Evolutionary conservation across 2,888 invertebrate species (phyloP).

Genomic region (Colostygia pectinataria): DNA sequence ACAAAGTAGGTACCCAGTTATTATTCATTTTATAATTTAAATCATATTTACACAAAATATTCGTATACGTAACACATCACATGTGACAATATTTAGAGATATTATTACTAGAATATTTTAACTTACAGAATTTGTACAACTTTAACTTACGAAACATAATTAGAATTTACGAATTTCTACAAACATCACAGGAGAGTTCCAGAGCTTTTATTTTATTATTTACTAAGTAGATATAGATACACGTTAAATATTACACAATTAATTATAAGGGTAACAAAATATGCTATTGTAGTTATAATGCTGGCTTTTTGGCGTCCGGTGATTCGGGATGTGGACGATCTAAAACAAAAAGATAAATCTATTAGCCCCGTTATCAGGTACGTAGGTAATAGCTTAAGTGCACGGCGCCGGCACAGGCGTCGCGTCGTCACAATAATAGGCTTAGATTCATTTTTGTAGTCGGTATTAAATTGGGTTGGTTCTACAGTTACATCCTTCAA

Average conservation of each 20-base stretch:
- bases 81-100: conserved; percentile 38
- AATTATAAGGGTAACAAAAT: conserved; percentile 37
- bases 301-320: conserved; percentile 78
- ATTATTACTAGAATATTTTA: conserved; percentile 23
- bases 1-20: too few relatives aligned
- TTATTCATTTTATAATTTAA: conserved; percentile 16
- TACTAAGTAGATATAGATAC: background rate
- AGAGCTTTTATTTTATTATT: conserved; percentile 54
- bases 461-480: too few relatives aligned
- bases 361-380: background rate
- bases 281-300: conserved; percentile 69
- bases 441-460: too few relatives aligned
- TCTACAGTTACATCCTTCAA: too few relatives aligned
- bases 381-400: too few relatives aligned
- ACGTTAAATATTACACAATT: conserved; percentile 5
- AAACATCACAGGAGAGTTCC: conserved; percentile 82
- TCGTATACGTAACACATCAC: conserved; percentile 43
- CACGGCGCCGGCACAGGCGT: too few relatives aligned
- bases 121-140: conserved; percentile 45
- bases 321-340: conserved; percentile 77
- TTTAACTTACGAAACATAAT: conserved; percentile 28
- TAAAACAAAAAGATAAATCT: conserved; percentile 52
- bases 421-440: too few relatives aligned
- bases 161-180: conserved; percentile 62
- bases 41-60: conserved; percentile 42